Evolutionary conservation across 2,797 vertebrate genomes (phyloP), one percentile per base, ranked within the genome.

Genomic region (Takifugu rubripes): DNA sequence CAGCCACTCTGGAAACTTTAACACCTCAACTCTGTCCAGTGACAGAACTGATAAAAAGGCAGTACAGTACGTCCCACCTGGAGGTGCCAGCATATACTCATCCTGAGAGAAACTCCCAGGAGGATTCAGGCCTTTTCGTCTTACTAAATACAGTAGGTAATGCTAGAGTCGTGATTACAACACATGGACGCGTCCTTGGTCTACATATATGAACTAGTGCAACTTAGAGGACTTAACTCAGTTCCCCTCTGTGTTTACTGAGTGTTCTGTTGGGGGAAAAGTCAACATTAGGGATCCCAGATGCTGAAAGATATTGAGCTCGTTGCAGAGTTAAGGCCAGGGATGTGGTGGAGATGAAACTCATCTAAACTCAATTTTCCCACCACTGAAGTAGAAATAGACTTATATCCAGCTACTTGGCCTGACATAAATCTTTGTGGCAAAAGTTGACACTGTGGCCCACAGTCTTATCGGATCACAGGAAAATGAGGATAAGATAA

Each of bases 331-430:
- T 61, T 57, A 59, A 56, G 42, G 36, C 49, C 61, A 52, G 14
- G 26, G 42, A 59, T 56, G 49, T 49, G 47, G 51, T 56, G 54
- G 33, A 71, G 56, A 64, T 71, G 42, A 72, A 49, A 64, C 42
- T 52, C 16, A 67, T 45, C 27, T 43, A 54, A 68, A 74, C 56
- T 61, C 61, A 58, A 52, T 72, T 69, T 61, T 49, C 36, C 40
- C 64, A 64, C 33, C 29, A 25, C 17, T 63, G 47, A 56, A 52
- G 67, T 54, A 53, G 54, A 68, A 50, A 63, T 57, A 36, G 47
- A 61, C 51, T 53, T 52, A 62, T 52, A 29, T 33, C 24, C 46
- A 29, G 21, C 10, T 55, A 25, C 60, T 67, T 64, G 25, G 36
- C 56, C 33, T 51, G 56, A 64, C 58, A 55, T 33, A 26, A 59